Evolutionary conservation across 2,888 invertebrate genomes (phyloP), one percentile per base, ranked within the genome.

Genomic region (Chironomus riparius): DNA sequence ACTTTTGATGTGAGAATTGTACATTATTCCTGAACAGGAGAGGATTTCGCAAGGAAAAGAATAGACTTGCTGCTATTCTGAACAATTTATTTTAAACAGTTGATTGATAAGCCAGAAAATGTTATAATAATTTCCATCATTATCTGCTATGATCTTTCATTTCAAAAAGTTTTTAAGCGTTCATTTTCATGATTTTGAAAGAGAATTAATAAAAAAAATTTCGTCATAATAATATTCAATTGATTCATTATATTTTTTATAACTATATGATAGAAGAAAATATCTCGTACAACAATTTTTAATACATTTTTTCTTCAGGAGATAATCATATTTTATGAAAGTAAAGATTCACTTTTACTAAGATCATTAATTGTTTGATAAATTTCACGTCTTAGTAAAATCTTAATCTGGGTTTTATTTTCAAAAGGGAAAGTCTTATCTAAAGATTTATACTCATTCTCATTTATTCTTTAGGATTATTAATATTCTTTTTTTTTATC

Each of bases 361-460:
- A 10, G 38, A 38, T 38, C 38, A 38, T 38, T 38, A 38, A 38
- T 56, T 50, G 48, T n/a, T 56, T 71, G 50, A 50, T 50, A 71
- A 71, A 68, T 50, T 48, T 71, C 71, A 56, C 15, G 56, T 56
- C 18, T 56, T 10, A 56, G 56, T 56, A 56, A 56, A 56, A 56
- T 56, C 56, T 56, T 56, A 56, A 18, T 18, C 18, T n/a, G n/a
- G n/a, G 18, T 50, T 50, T 50, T 50, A 13, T 50, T 50, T 15
- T 56, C 15, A 50, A 50, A 56, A 38, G 10, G 38, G 38, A 38
- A 38, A 50, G 6, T 68, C 28, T 73, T 73, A 73, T 73, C 72
- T 71, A 71, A 56, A 15, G 13, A 61, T 61, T 61, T 18, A 18
- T 61, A 61, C 21, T 61, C 61, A 15, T 68, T 38, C 24, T 61